These are phyloP conservation scores for Tetragnatha versicolor DNA, from an alignment of 1,140 invertebrate genomes.

Conservation along the genomic window DNA sequence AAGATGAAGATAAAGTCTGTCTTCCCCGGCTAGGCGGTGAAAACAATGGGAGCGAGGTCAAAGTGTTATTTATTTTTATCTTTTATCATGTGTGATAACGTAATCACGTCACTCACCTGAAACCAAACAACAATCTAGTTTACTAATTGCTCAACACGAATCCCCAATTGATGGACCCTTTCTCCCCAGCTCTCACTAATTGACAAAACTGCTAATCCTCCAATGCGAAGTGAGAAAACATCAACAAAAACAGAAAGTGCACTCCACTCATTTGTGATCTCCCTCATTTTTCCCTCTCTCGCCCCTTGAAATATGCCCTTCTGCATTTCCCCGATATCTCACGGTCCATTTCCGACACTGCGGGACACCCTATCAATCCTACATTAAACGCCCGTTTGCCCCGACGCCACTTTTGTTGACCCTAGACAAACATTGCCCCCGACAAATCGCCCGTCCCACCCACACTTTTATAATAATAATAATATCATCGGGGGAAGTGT, in stretches of 20 bases:
- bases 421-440: constrained; percentile 46
- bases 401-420: constrained; percentile 35
- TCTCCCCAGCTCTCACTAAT: too few relatives aligned
- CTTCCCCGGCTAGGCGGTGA: too few relatives aligned
- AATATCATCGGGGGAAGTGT: constrained; percentile 3
- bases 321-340: neutral
- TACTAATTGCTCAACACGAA: too few relatives aligned
- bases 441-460: constrained; percentile 44
- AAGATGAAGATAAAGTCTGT: too few relatives aligned
- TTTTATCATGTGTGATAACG: too few relatives aligned
- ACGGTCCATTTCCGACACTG: constrained; percentile 33
- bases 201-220: too few relatives aligned
- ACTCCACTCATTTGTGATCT: neutral
- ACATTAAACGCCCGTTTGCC: constrained; percentile 48
- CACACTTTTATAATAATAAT: constrained; percentile 43
- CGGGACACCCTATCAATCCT: constrained; percentile 34
- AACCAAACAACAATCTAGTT: too few relatives aligned
- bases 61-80: too few relatives aligned
- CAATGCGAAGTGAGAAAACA: too few relatives aligned
- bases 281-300: neutral
- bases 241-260: neutral
- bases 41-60: too few relatives aligned
- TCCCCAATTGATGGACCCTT: neutral
- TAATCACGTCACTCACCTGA: too few relatives aligned
- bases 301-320: too few relatives aligned